Conservation (phyloP, 1,140 invertebrate genomes). For the Ostrea denselamellosa region DNA sequence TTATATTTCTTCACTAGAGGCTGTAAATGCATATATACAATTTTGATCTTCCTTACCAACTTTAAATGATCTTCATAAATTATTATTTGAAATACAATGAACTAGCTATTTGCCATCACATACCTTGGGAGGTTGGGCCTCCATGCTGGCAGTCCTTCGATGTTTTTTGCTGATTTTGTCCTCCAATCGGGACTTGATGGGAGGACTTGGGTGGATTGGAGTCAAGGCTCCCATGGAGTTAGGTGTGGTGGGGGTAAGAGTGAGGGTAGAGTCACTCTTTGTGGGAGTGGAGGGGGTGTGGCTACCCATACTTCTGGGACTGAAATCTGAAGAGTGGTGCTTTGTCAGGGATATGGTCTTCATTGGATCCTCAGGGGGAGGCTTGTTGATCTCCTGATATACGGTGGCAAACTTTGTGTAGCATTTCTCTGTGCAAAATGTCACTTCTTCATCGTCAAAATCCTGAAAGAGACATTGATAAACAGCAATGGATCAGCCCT, state of each 20-base stretch:
- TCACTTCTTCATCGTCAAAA: constrained; percentile 78
- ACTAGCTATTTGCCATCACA: neutral
- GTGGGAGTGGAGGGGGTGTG: constrained; percentile 48
- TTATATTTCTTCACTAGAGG: constrained; percentile 86
- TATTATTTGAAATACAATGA: too few relatives aligned
- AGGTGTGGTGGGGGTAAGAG: constrained; percentile 59
- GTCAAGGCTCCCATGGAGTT: constrained; percentile 57
- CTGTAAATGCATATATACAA: constrained; percentile 33
- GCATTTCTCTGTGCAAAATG: constrained; percentile 91
- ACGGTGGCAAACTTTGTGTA: constrained; percentile 89
- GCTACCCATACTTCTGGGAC: constrained; percentile 39
- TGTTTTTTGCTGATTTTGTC: constrained; percentile 57
- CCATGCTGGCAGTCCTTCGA: constrained; percentile 63
- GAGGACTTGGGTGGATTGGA: constrained; percentile 55
- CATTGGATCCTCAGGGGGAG: constrained; percentile 76
- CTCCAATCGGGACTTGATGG: constrained; percentile 46
- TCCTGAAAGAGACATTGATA: constrained; percentile 59
- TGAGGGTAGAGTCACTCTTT: constrained; percentile 49
- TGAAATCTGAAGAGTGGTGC: constrained; percentile 28
- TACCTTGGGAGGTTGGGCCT: constrained; percentile 44
- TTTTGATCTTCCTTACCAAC: neutral
- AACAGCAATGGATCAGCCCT: neutral
- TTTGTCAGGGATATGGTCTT: constrained; percentile 56
- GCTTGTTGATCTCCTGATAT: constrained; percentile 78
- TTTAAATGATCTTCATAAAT: too few relatives aligned